Percentiles rank a stretch among this genome's conserved stretches.
These are phyloP conservation scores for Cliona cf. orientalis DNA, from an alignment of 37 sponge, comb jelly and placozoan genomes.

Conservation along the genomic window DNA sequence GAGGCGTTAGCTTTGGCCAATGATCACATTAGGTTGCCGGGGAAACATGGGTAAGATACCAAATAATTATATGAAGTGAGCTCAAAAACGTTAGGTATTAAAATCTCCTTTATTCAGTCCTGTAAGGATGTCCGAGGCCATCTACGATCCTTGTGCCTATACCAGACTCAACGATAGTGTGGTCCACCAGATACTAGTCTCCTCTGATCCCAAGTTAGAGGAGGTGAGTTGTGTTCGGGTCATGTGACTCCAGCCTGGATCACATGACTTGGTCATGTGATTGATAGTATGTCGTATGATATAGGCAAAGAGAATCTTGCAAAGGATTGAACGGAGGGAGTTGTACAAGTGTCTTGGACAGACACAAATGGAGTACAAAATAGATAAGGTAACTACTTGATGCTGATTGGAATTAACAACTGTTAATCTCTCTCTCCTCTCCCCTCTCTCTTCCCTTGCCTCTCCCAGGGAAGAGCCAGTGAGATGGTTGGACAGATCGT, in stretches of 20 bases:
- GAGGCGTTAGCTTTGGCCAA: slow-evolving; percentile 76
- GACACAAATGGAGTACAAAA: slow-evolving; percentile 42
- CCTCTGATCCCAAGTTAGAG: slow-evolving; percentile 54
- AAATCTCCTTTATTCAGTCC: not conserved
- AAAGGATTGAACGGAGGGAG: slow-evolving; percentile 59
- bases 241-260: not conserved
- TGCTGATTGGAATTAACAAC: not conserved
- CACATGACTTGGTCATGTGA: not conserved
- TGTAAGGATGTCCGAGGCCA: slow-evolving; percentile 68
- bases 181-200: slow-evolving; percentile 50
- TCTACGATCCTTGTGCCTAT: slow-evolving; percentile 82
- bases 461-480: not conserved
- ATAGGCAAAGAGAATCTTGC: slow-evolving; percentile 56
- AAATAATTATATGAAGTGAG: not conserved
- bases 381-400: too few relatives aligned
- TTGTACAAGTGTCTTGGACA: slow-evolving; percentile 87
- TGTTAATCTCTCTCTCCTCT: too few relatives aligned
- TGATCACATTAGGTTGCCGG: slow-evolving; percentile 49
- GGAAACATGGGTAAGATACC: slow-evolving; percentile 55
- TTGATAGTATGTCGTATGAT: too few relatives aligned
- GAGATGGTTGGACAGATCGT: slow-evolving; percentile 26
- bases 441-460: too few relatives aligned
- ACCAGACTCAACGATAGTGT: slow-evolving; percentile 77
- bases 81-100: not conserved
- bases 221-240: slow-evolving; percentile 37